Evolutionary conservation across 2,113 vertebrate genomes (phyloP).

Genomic region (Heptranchias perlo): DNA sequence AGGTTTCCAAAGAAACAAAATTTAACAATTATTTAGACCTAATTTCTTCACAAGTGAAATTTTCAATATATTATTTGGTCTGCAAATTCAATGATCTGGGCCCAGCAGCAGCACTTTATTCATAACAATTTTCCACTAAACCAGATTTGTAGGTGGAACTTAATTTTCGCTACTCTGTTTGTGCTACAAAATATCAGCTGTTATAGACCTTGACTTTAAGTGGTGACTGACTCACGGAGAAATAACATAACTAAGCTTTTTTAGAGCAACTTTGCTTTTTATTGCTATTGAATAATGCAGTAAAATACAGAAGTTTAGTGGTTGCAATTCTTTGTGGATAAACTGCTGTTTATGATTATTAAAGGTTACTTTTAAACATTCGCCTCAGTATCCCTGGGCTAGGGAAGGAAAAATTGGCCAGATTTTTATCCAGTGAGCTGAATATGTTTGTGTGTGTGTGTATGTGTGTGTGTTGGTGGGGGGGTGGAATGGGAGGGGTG

Average conservation of each 20-base stretch:
- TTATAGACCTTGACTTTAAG: slow-evolving; percentile 58
- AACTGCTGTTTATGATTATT: slow-evolving; percentile 17
- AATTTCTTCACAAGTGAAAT: slow-evolving; percentile 87
- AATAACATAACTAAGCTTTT: slow-evolving; percentile 66
- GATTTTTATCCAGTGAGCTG: not conserved
- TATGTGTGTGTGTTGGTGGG: not conserved
- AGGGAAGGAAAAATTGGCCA: not conserved
- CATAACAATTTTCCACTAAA: slow-evolving; percentile 86
- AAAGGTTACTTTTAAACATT: not conserved
- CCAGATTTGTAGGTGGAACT: slow-evolving; percentile 88
- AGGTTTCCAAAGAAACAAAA: slow-evolving; percentile 83
- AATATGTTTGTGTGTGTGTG: not conserved
- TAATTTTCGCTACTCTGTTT: slow-evolving; percentile 81
- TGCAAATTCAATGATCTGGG: slow-evolving; percentile 88
- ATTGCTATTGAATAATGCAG: slow-evolving; percentile 62
- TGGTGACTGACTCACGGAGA: slow-evolving; percentile 66
- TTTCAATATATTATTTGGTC: slow-evolving; percentile 87
- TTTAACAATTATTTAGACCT: slow-evolving; percentile 90
- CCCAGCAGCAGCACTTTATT: slow-evolving; percentile 71
- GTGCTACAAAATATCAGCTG: slow-evolving; percentile 66
- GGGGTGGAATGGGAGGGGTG: not conserved
- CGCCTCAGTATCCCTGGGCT: not conserved
- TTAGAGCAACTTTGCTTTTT: slow-evolving; percentile 63
- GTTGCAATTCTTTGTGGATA: not conserved
- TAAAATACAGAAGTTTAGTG: slow-evolving; percentile 6